Conservation (phyloP, 1,140 invertebrate genomes). For the Drosophila tsacasi region DNA sequence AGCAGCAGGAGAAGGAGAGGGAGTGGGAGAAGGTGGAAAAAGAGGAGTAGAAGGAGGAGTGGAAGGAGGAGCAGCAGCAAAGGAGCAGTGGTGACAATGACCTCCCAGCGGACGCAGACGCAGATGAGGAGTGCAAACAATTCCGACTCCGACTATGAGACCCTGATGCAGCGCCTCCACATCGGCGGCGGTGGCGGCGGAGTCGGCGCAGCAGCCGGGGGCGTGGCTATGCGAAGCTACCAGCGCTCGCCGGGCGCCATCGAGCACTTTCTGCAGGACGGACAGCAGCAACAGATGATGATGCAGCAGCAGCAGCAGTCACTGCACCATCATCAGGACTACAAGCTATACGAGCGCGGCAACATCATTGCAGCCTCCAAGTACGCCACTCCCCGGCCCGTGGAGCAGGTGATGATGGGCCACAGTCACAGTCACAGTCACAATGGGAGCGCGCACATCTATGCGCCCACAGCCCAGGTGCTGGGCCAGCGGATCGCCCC, state of each 20-base stretch:
- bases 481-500: constrained; percentile 68
- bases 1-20: background rate
- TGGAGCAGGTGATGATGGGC: constrained; percentile 86
- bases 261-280: constrained; percentile 68
- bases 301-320: constrained; percentile 43
- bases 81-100: constrained; percentile 48
- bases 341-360: constrained; percentile 88
- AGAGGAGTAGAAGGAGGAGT: background rate
- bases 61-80: background rate
- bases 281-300: constrained; percentile 33
- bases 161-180: constrained; percentile 79
- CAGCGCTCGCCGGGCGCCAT: constrained; percentile 63
- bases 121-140: constrained; percentile 57
- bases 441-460: constrained; percentile 61
- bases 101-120: constrained; percentile 68
- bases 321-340: constrained; percentile 84
- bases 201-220: constrained; percentile 13
- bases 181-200: constrained; percentile 36
- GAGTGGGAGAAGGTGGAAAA: constrained; percentile 8
- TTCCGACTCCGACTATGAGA: constrained; percentile 72
- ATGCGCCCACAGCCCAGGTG: constrained; percentile 68
- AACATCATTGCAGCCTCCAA: constrained; percentile 90
- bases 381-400: constrained; percentile 89
- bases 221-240: constrained; percentile 33
- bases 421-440: constrained; percentile 32